Evolutionary conservation across 2,797 vertebrate genomes (phyloP), one percentile per base, ranked within the genome.

Genomic region (Lepus oiostolus): DNA sequence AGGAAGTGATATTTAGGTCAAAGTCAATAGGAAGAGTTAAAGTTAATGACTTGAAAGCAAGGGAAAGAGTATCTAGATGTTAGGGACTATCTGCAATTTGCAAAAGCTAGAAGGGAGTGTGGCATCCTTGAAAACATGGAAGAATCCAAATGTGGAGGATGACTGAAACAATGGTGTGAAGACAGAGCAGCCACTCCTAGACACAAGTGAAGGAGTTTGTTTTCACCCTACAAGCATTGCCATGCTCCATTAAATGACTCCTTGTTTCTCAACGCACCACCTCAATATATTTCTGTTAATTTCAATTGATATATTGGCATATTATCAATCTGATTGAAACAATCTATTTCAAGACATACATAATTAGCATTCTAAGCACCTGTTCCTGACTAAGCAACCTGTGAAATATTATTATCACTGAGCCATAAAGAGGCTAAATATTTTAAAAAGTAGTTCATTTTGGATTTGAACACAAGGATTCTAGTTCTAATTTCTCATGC

Each of bases 391-490:
- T 54, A 62, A 90, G 7, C 4, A 67, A 3, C n/a, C 60, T 75
- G 1, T 22, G 32, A 84, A 65, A 74, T 30, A 60, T n/a, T 54
- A 52, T 22, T 26, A 38, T 4, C 65, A 47, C 4, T 9, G 14
- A 76, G 35, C n/a, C 4, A 35, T 42, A 58, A 54, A 9, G 19
- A 85, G 22, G 28, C 79, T 70, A 52, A 62, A 50, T 22, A 68
- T 60, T n/a, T 35, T 63, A 19, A 85, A 50, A 68, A 24, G 16
- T n/a, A 52, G 88, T 30, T 81, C 35, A 93, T 22, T 32, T 74
- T 62, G 28, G 76, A 80, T 91, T 24, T 83, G 90, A 91, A 94
- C 65, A 60, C 65, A 84, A 13, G 21, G 7, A 92, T 82, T 90
- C 17, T 22, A 82, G 83, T 11, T 88, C 38, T 3, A 26, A 19